Conservation (phyloP, 2,888 invertebrate species). For the Trichacis sp. region DNA sequence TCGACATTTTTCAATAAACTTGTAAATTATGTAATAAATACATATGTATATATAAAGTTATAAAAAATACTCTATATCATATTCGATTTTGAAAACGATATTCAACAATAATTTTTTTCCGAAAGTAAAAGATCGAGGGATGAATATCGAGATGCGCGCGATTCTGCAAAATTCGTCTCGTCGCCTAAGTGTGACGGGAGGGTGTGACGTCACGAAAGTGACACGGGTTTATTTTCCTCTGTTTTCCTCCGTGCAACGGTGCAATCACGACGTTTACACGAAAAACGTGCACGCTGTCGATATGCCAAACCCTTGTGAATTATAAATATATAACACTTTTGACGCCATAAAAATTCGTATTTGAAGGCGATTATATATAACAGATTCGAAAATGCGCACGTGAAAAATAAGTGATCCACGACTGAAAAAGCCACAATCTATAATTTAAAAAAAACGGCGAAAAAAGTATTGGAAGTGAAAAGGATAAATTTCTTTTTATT, state of each 20-base stretch:
- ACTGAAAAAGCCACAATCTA: background rate
- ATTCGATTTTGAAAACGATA: too few relatives aligned
- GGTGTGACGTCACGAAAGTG: slow-evolving; percentile 41
- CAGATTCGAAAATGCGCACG: slow-evolving; percentile 26
- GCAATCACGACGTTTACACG: slow-evolving; percentile 46
- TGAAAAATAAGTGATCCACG: slow-evolving; percentile 2
- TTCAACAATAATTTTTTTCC: too few relatives aligned
- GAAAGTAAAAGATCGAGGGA: slow-evolving; percentile 16
- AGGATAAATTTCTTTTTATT: background rate
- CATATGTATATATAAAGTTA: too few relatives aligned
- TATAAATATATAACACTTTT: background rate
- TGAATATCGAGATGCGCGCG: slow-evolving; percentile 16
- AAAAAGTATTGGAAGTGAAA: background rate
- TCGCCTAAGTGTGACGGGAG: slow-evolving; percentile 23
- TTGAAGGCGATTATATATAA: too few relatives aligned
- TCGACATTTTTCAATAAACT: too few relatives aligned
- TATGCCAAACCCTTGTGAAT: slow-evolving; percentile 42
- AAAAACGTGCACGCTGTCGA: slow-evolving; percentile 54
- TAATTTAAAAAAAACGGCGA: background rate
- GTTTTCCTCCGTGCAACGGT: slow-evolving; percentile 35
- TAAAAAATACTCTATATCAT: too few relatives aligned
- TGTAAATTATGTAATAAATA: too few relatives aligned
- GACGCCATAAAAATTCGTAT: background rate
- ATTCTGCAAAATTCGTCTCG: slow-evolving; percentile 1
- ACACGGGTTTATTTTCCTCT: too few relatives aligned